Evolutionary conservation across 2,113 vertebrate species (phyloP), one percentile per base, ranked within the genome.

Genomic region (Erythrolamprus reginae): DNA sequence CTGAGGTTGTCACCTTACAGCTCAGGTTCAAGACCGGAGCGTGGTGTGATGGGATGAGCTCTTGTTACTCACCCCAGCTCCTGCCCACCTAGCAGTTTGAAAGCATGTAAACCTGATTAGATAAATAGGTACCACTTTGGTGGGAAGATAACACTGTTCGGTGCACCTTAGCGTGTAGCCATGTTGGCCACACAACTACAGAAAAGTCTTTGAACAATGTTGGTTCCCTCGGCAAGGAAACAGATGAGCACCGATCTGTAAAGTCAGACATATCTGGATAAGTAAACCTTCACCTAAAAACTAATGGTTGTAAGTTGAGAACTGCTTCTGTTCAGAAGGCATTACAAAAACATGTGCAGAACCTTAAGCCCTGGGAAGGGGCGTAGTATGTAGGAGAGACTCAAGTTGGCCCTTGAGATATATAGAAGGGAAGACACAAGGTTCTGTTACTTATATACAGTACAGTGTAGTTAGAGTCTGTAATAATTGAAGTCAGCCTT

Each of bases 11-110:
- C 56, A 28, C 26, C 26, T 58, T 9, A 58, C 56, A 28, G 56
- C 10, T 58, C 24, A 28, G 24, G 24, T 28, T 58, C 9, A 3
- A 58, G 26, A 58, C 9, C 10, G 0, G 24, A 58, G 24, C 24
- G 1, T 23, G 0, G 0, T 9, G 0, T 8, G 23, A 56, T 0
- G 10, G 56, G 56, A 3, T 58, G 55, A 26, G 56, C 9, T 26
- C 23, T 23, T 3, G 3, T 56, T 26, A 17, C 19, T 23, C 19
- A 1, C 53, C 53, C 53, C 53, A 55, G 53, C 53, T 55, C 19
- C 53, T 55, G 19, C 19, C 53, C 17, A 53, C 52, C 52, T 53
- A 55, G 53, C 13, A 52, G 51, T 55, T 56, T 24, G 23, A 24
- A 56, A 24, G 23, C 55, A 26, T 12, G 56, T 28, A 61, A 28